Evolutionary conservation across 64 coral and sea anemone genomes (phyloP).

Genomic region (Orbicella faveolata): DNA sequence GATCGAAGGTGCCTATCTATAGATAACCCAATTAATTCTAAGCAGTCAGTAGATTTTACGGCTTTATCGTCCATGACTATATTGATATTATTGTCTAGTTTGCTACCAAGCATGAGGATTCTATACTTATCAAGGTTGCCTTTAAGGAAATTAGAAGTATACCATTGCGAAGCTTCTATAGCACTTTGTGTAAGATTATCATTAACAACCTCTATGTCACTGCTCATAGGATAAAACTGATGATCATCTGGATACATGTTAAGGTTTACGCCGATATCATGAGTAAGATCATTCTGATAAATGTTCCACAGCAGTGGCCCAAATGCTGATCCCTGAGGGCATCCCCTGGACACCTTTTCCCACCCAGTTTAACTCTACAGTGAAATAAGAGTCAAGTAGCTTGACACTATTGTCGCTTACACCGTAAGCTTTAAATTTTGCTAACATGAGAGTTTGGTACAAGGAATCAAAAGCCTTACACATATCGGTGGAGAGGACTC

Average conservation of each 20-base stretch:
- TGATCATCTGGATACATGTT: constrained; percentile 37
- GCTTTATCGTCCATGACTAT: not conserved
- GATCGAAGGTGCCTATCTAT: constrained; percentile 9
- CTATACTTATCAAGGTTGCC: constrained; percentile 18
- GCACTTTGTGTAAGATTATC: constrained; percentile 9
- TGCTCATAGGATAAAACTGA: constrained; percentile 31
- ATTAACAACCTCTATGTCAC: constrained; percentile 3
- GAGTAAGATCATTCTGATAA: no score
- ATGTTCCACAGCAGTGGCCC: no score
- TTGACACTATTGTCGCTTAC: not conserved
- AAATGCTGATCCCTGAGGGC: no score
- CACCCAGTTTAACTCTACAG: no score
- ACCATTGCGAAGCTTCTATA: not conserved
- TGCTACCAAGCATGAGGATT: not conserved
- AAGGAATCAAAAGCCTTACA: constrained; percentile 36
- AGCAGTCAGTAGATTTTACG: not conserved
- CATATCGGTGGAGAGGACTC: constrained; percentile 4
- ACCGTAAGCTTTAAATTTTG: constrained; percentile 22
- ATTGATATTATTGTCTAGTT: not conserved
- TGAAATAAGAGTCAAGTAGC: no score
- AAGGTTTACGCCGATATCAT: not conserved
- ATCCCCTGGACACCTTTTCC: no score
- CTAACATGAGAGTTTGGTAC: not conserved
- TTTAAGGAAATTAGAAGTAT: constrained; percentile 14
- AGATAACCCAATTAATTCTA: constrained; percentile 26